Conservation (phyloP, 2,888 invertebrate species). For the Dusona sp. region DNA sequence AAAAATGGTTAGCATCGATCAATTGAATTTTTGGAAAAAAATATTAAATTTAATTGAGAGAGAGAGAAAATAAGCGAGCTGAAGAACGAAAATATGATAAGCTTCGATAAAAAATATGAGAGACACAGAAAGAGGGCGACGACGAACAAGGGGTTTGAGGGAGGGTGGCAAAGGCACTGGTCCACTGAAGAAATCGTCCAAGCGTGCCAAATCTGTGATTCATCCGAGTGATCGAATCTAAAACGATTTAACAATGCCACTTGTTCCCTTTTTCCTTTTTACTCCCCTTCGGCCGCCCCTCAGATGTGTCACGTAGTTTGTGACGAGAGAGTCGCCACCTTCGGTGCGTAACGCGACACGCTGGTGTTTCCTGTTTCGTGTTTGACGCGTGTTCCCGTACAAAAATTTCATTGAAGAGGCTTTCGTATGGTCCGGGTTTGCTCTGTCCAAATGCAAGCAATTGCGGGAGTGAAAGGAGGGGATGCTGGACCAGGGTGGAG, state of each 20-base stretch:
- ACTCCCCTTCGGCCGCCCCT: neutral
- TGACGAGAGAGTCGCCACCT: constrained; percentile 73
- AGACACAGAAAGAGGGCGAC: no score
- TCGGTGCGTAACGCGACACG: constrained; percentile 74
- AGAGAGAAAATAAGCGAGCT: neutral
- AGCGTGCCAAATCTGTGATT: constrained; percentile 73
- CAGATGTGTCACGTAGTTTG: constrained; percentile 74
- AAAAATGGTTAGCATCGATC: neutral
- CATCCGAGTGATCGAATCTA: constrained; percentile 75
- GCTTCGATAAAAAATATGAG: neutral
- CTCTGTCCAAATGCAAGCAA: neutral
- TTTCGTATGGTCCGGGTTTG: constrained; percentile 45
- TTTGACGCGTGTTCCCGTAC: constrained; percentile 70
- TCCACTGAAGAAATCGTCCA: constrained; percentile 61
- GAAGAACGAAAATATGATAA: constrained; percentile 9
- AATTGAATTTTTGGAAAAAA: neutral
- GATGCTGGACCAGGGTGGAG: constrained; percentile 17
- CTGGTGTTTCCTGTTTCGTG: constrained; percentile 74
- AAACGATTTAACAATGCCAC: constrained; percentile 82
- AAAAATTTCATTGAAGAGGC: constrained; percentile 57
- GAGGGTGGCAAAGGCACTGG: constrained; percentile 8
- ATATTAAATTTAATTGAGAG: constrained; percentile 15
- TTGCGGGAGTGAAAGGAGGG: constrained; percentile 41
- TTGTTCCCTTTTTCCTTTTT: constrained; percentile 73
- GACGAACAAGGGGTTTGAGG: constrained; percentile 2